These are phyloP conservation scores for Malurus melanocephalus DNA, from an alignment of 2,113 vertebrate species.

Conservation along the genomic window DNA sequence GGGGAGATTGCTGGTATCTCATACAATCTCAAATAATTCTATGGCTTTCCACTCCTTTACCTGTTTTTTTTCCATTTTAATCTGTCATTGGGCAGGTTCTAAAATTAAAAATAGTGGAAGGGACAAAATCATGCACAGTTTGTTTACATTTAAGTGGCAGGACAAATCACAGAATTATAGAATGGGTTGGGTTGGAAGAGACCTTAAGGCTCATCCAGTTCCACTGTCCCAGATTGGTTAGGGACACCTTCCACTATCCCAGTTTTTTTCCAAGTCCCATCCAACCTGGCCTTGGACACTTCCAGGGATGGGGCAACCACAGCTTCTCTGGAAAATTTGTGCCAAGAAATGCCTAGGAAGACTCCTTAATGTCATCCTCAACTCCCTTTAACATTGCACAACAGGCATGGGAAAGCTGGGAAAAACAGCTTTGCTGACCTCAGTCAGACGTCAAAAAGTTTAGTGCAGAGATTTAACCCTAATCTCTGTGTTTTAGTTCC, in stretches of 20 bases:
- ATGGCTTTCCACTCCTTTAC: background rate
- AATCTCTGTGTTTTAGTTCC: background rate
- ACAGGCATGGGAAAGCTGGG: background rate
- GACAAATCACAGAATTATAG: background rate
- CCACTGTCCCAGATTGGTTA: background rate
- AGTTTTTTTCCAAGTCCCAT: accelerated
- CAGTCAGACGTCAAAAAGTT: background rate
- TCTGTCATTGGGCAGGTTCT: background rate
- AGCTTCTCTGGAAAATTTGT: background rate
- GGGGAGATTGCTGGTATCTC: background rate
- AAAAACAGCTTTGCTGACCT: background rate
- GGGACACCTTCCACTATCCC: accelerated
- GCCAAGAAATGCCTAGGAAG: background rate
- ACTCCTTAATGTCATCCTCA: background rate
- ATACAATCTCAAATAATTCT: background rate
- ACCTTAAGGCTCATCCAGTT: background rate
- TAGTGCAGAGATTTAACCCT: background rate
- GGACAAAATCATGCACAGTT: background rate
- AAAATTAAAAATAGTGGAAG: background rate
- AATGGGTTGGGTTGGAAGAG: background rate
- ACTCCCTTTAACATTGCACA: background rate
- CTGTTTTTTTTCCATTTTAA: background rate
- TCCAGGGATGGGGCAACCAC: background rate
- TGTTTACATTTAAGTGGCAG: background rate
- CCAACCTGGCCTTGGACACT: background rate